These are phyloP conservation scores for Ericerus pela DNA, from an alignment of 1,140 invertebrate genomes.

Conservation along the genomic window DNA sequence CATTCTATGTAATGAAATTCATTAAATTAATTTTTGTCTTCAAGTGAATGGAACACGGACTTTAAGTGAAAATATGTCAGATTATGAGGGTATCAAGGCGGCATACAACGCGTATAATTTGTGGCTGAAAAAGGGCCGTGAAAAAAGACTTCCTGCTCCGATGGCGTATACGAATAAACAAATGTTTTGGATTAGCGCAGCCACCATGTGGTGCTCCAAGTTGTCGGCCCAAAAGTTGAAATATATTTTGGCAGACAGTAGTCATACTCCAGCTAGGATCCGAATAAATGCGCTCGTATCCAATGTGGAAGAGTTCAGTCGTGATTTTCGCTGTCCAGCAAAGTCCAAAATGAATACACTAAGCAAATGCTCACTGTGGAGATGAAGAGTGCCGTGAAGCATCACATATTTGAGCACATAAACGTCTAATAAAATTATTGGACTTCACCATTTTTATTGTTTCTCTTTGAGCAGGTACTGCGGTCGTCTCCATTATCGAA, in stretches of 20 bases:
- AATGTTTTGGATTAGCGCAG: slow-evolving; percentile 50
- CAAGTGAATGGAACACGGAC: slow-evolving; percentile 4
- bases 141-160: slow-evolving; percentile 33
- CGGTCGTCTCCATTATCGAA: no score
- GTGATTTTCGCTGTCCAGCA: slow-evolving; percentile 66
- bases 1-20: no score
- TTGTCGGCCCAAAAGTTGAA: slow-evolving; percentile 3
- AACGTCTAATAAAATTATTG: no score
- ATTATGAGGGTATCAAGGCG: slow-evolving; percentile 47
- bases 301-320: slow-evolving; percentile 70
- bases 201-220: slow-evolving; percentile 39
- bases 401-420: no score
- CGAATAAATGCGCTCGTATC: slow-evolving; percentile 72
- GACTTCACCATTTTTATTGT: no score
- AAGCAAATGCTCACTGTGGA: slow-evolving; percentile 54
- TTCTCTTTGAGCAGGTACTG: no score
- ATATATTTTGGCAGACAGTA: neutral
- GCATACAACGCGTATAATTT: slow-evolving; percentile 40
- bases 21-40: no score
- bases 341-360: slow-evolving; percentile 71
- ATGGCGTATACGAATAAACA: slow-evolving; percentile 31
- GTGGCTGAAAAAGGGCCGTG: slow-evolving; percentile 31
- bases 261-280: slow-evolving; percentile 57
- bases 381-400: no score
- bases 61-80: slow-evolving; percentile 51